A percentile compares a stretch with the other conserved stretches of the same genome.
Evolutionary conservation across 2,113 vertebrate genomes (phyloP).

Genomic region (Dasypus novemcinctus): DNA sequence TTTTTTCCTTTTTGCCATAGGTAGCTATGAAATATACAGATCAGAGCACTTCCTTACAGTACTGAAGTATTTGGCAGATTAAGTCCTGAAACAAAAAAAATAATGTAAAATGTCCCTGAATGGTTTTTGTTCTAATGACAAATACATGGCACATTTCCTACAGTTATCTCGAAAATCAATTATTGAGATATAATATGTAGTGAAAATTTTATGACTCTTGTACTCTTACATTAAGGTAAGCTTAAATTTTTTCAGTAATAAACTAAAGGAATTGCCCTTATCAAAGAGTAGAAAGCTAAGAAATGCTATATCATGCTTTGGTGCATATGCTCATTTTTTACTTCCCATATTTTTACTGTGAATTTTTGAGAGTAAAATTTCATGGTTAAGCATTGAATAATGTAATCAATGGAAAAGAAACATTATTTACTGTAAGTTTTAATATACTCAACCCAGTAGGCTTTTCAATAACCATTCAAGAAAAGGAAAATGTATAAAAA

Average conservation of each 20-base stretch:
- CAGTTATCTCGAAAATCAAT: neutral
- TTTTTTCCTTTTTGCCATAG: neutral
- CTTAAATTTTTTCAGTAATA: neutral
- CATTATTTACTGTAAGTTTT: neutral
- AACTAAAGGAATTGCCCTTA: neutral
- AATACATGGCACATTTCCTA: neutral
- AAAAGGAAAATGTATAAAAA: neutral
- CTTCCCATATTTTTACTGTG: neutral
- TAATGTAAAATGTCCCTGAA: neutral
- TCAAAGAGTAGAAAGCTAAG: neutral
- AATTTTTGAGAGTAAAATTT: slow-evolving; percentile 26
- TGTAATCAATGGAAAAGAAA: slow-evolving; percentile 23
- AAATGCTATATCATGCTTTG: neutral
- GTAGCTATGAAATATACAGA: neutral
- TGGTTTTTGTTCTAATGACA: neutral
- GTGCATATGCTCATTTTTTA: neutral
- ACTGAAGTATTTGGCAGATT: neutral
- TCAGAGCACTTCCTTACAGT: neutral
- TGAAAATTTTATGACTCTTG: neutral
- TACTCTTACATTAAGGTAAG: neutral
- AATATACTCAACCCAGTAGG: neutral
- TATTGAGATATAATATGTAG: neutral
- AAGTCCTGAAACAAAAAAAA: neutral
- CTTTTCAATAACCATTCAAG: slow-evolving; percentile 48
- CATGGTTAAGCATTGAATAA: neutral